phyloP scores from a whole-genome alignment of 2,797 vertebrate species.

The Spinibarbus caldwelli region DNA sequence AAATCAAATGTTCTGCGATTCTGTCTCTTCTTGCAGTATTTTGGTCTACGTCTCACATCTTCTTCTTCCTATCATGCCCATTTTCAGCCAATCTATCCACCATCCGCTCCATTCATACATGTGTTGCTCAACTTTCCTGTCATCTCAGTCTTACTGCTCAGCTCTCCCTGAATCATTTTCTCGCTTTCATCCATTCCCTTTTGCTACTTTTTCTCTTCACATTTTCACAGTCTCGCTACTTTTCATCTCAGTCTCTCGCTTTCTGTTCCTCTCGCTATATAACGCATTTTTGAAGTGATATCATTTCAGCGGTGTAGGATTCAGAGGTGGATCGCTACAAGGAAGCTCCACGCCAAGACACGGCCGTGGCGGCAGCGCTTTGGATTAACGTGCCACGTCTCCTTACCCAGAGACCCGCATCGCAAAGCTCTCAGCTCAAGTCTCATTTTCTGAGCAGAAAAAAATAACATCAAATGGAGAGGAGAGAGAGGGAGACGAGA shows the following conservation, averaged over 20 bases:
- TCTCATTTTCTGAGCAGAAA: conserved; percentile 18
- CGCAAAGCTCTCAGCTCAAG: conserved; percentile 43
- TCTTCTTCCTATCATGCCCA: neutral
- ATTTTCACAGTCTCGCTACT: conserved; percentile 11
- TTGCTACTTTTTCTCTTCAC: neutral
- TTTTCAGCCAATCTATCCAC: neutral
- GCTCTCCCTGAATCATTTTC: conserved; percentile 8
- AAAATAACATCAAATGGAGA: conserved; percentile 43
- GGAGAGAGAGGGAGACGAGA: conserved; percentile 33
- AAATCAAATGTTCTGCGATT: neutral
- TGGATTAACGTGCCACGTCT: conserved; percentile 38
- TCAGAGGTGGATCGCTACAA: conserved; percentile 20
- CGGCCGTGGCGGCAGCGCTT: neutral
- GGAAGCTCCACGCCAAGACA: conserved; percentile 12
- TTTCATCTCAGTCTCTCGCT: conserved; percentile 1
- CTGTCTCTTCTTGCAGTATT: conserved; percentile 1
- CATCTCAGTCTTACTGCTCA: neutral
- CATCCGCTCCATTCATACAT: neutral
- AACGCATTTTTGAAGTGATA: conserved; percentile 44
- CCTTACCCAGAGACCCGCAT: conserved; percentile 21
- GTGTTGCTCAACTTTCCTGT: conserved; percentile 4
- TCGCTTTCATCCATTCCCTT: conserved; percentile 7
- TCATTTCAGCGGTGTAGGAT: conserved; percentile 38
- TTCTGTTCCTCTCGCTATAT: conserved; percentile 15
- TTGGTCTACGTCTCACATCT: neutral